phyloP scores from a whole-genome alignment of 2,113 vertebrate species.

The Sylvia atricapilla region DNA sequence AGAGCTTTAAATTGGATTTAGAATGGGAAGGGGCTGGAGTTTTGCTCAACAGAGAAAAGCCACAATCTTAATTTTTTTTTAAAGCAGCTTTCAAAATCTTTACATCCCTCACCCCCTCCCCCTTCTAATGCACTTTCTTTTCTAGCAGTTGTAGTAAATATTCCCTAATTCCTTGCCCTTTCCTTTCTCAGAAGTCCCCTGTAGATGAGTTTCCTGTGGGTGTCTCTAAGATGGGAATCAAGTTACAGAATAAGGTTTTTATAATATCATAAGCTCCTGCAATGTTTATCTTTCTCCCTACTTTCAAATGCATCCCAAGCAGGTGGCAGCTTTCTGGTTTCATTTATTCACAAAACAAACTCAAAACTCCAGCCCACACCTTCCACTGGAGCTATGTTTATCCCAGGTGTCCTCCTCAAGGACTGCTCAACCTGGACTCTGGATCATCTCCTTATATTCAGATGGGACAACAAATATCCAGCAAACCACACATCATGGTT shows the following conservation, averaged over 20 bases:
- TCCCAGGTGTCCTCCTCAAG: neutral
- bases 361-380: neutral
- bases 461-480: neutral
- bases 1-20: neutral
- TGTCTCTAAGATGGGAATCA: neutral
- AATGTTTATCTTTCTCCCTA: neutral
- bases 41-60: neutral
- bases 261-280: neutral
- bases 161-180: neutral
- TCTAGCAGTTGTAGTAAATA: neutral
- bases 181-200: neutral
- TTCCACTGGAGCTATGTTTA: neutral
- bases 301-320: neutral
- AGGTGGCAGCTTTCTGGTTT: neutral
- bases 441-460: neutral
- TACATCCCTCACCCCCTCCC: accelerated
- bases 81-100: neutral
- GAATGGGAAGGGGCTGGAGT: neutral
- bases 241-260: neutral
- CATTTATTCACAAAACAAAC: neutral
- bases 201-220: neutral
- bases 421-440: neutral
- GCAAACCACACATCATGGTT: neutral
- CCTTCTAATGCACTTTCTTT: neutral
- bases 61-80: neutral